phyloP scores from a whole-genome alignment of 2,113 vertebrate genomes.

The Sylvietta virens region DNA sequence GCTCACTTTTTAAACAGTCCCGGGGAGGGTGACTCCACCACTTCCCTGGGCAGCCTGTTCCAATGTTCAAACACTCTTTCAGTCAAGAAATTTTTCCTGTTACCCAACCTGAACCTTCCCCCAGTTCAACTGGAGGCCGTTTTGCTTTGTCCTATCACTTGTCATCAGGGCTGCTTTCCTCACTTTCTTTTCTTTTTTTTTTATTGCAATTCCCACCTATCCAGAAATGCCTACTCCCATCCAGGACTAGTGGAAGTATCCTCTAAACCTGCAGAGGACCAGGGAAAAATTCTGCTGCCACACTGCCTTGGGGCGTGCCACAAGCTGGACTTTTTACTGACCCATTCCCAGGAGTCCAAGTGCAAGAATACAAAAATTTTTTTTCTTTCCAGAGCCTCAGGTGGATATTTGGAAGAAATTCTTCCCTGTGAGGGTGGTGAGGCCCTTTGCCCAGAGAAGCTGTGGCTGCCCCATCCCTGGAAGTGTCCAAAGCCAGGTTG shows the following conservation, averaged over 20 bases:
- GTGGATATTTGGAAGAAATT: not conserved
- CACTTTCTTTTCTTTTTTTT: not conserved
- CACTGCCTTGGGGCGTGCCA: not conserved
- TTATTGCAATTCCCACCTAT: not conserved
- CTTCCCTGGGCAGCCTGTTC: not conserved
- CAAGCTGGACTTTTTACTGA: not conserved
- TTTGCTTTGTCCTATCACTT: not conserved
- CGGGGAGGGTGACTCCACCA: not conserved
- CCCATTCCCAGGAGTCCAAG: not conserved
- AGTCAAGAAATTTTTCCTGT: not conserved
- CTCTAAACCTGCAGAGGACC: not conserved
- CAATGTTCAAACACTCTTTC: not conserved
- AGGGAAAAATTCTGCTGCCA: not conserved
- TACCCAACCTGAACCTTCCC: not conserved
- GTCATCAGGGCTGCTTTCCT: not conserved
- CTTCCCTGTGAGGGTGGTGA: not conserved
- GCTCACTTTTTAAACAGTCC: not conserved
- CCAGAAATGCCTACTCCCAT: not conserved
- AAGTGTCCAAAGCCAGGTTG: not conserved
- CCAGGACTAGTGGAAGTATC: not conserved
- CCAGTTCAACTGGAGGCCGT: not conserved
- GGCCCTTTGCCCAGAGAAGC: not conserved
- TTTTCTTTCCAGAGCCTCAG: not conserved
- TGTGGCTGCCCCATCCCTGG: not conserved
- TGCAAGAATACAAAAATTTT: not conserved